Conservation (phyloP, 2,113 vertebrate species). For the Oxyruncus cristatus region DNA sequence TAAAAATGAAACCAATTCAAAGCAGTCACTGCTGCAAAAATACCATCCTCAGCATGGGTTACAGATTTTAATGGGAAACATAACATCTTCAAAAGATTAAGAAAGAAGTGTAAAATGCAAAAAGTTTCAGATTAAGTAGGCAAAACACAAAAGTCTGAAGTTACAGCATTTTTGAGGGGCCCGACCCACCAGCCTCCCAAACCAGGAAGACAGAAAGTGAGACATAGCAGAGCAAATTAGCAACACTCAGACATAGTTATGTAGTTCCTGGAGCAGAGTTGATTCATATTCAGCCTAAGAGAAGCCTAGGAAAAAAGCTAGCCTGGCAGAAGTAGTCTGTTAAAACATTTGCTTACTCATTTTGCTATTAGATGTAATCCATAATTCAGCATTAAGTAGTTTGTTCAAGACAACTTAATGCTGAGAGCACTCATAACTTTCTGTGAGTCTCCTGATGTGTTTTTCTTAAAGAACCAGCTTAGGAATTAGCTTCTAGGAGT, state of each 20-base stretch:
- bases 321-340: background rate
- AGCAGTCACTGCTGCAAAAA: background rate
- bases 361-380: slow-evolving; percentile 11
- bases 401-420: background rate
- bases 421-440: background rate
- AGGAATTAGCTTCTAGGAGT: background rate
- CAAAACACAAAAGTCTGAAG: background rate
- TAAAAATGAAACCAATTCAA: background rate
- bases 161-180: background rate
- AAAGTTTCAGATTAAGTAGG: background rate
- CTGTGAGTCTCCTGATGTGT: background rate
- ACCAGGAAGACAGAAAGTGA: background rate
- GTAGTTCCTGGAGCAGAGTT: background rate
- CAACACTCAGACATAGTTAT: background rate
- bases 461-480: background rate
- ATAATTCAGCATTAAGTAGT: slow-evolving; percentile 19
- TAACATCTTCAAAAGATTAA: background rate
- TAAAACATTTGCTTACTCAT: slow-evolving; percentile 30
- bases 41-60: background rate
- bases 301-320: background rate
- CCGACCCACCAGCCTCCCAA: background rate
- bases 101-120: background rate
- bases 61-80: background rate
- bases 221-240: slow-evolving; percentile 3
- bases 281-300: background rate